Percentiles rank a stretch among this genome's conserved stretches.
phyloP scores from a whole-genome alignment of 2,888 invertebrate species.

The Drosophila robusta region DNA sequence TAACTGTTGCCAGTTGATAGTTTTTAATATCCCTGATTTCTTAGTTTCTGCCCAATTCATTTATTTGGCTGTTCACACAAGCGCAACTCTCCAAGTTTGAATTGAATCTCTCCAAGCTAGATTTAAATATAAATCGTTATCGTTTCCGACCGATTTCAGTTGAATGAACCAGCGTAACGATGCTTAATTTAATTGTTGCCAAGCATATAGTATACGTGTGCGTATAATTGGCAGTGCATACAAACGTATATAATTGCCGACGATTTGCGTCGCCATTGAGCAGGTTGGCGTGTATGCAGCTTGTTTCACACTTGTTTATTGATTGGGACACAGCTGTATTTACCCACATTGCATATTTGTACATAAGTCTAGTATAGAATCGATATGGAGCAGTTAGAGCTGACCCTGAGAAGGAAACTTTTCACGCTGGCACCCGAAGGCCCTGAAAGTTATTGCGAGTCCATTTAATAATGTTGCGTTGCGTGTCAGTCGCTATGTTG shows the following conservation, averaged over 20 bases:
- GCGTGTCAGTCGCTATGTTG: slow-evolving; percentile 53
- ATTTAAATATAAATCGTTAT: slow-evolving; percentile 12
- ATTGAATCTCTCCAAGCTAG: background rate
- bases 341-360: slow-evolving; percentile 33
- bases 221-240: slow-evolving; percentile 32
- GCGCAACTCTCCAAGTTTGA: background rate
- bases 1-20: too few species aligned
- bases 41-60: background rate
- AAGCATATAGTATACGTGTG: slow-evolving; percentile 21
- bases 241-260: slow-evolving; percentile 36
- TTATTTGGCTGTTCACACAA: background rate
- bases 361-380: slow-evolving; percentile 48
- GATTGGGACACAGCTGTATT: slow-evolving; percentile 47
- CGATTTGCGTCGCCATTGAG: slow-evolving; percentile 35
- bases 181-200: slow-evolving; percentile 12
- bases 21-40: background rate
- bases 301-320: slow-evolving; percentile 56
- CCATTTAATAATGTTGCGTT: slow-evolving; percentile 49
- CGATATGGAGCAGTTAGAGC: slow-evolving; percentile 55
- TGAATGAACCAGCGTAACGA: slow-evolving; percentile 34
- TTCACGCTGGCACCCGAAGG: slow-evolving; percentile 13
- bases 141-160: slow-evolving; percentile 24
- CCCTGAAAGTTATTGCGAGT: slow-evolving; percentile 28
- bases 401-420: slow-evolving; percentile 60
- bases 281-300: slow-evolving; percentile 30